Evolutionary conservation across 2,888 invertebrate species (phyloP).

Genomic region (Chirona hameri): DNA sequence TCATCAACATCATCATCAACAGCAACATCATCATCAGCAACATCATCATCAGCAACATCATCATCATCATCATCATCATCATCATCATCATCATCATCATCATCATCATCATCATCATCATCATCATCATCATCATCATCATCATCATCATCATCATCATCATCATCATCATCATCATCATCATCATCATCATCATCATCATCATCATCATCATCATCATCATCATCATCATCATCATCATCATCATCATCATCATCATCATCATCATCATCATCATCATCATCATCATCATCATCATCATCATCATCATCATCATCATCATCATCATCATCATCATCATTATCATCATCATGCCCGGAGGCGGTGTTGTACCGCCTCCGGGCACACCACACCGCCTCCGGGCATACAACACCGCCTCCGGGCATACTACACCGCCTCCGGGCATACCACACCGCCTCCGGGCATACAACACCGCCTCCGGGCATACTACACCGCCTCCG

Average conservation of each 20-base stretch:
- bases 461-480: too few relatives aligned
- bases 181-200: conserved; percentile 22
- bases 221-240: conserved; percentile 22
- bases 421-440: too few relatives aligned
- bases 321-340: conserved; percentile 22
- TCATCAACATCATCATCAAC: too few relatives aligned
- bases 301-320: conserved; percentile 22
- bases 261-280: conserved; percentile 22
- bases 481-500: too few relatives aligned
- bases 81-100: not conserved
- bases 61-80: too few relatives aligned
- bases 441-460: too few relatives aligned
- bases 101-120: conserved; percentile 12
- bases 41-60: too few relatives aligned
- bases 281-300: conserved; percentile 22
- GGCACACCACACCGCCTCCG: too few relatives aligned
- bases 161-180: conserved; percentile 22
- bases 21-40: too few relatives aligned
- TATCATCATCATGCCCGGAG: too few relatives aligned
- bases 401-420: too few relatives aligned
- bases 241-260: conserved; percentile 22
- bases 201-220: conserved; percentile 9
- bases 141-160: conserved; percentile 22
- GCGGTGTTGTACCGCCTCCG: too few relatives aligned
- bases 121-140: conserved; percentile 22